Evolutionary conservation across 2,113 vertebrate species (phyloP).

Genomic region (Pseudonaja textilis): DNA sequence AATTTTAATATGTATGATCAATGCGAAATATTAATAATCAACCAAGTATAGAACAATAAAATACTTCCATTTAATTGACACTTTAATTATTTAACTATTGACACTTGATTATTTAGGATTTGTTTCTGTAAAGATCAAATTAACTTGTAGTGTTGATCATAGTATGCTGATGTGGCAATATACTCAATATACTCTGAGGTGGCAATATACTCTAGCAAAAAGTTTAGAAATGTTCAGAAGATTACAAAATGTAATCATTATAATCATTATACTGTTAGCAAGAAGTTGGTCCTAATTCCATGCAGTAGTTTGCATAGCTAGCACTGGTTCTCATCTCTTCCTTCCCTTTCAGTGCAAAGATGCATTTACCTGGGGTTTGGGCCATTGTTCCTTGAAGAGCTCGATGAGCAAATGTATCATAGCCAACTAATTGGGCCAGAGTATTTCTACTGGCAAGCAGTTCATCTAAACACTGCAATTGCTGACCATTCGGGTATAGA

Average conservation of each 20-base stretch:
- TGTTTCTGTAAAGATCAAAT: background rate
- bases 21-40: background rate
- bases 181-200: background rate
- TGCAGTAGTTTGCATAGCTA: background rate
- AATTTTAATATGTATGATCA: background rate
- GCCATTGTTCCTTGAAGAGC: slow-evolving; percentile 94
- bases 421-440: slow-evolving; percentile 89
- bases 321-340: background rate
- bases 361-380: slow-evolving; percentile 83
- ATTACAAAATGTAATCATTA: background rate
- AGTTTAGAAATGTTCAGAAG: background rate
- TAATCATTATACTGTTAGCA: background rate
- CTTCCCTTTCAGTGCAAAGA: background rate
- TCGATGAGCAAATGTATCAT: slow-evolving; percentile 86
- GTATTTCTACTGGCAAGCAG: slow-evolving; percentile 81
- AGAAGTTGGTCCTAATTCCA: background rate
- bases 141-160: background rate
- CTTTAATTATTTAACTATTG: background rate
- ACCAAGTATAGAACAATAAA: background rate
- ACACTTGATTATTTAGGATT: background rate
- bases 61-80: background rate
- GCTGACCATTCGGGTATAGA: slow-evolving; percentile 81
- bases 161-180: background rate
- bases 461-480: slow-evolving; percentile 83
- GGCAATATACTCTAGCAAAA: background rate